Evolutionary conservation across 2,888 invertebrate species (phyloP).

Genomic region (Patella depressa): DNA sequence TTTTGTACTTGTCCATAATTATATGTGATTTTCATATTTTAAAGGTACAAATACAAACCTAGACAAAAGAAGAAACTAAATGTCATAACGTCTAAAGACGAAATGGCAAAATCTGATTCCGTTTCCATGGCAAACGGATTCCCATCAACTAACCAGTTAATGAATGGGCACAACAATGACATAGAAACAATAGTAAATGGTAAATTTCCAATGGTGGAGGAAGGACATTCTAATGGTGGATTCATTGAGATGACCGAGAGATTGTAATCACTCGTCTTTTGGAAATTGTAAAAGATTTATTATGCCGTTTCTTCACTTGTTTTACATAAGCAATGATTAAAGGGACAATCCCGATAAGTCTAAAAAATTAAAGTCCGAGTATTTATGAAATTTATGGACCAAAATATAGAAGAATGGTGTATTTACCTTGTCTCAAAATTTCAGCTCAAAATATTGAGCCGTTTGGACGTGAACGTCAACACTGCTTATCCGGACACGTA

Average conservation of each 20-base stretch:
- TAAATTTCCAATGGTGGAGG: constrained; percentile 12
- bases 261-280: not conserved
- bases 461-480: too few relatives aligned
- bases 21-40: not conserved
- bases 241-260: constrained; percentile 35
- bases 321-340: too few relatives aligned
- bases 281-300: too few relatives aligned
- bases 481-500: too few relatives aligned
- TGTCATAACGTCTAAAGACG: constrained; percentile 28
- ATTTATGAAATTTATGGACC: too few relatives aligned
- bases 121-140: constrained; percentile 19
- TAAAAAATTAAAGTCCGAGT: too few relatives aligned
- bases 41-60: constrained; percentile 39
- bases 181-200: constrained; percentile 2
- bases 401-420: too few relatives aligned
- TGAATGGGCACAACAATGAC: not conserved
- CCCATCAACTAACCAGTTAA: not conserved
- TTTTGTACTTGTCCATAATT: too few relatives aligned
- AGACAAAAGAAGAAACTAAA: constrained; percentile 38
- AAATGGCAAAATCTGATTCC: constrained; percentile 25
- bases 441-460: too few relatives aligned
- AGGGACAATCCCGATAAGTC: too few relatives aligned
- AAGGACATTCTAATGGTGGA: constrained; percentile 23
- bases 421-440: too few relatives aligned
- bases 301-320: too few relatives aligned